Evolutionary conservation across 2,888 invertebrate species (phyloP), one percentile per base, ranked within the genome.

Genomic region (Nomada ferruginata): DNA sequence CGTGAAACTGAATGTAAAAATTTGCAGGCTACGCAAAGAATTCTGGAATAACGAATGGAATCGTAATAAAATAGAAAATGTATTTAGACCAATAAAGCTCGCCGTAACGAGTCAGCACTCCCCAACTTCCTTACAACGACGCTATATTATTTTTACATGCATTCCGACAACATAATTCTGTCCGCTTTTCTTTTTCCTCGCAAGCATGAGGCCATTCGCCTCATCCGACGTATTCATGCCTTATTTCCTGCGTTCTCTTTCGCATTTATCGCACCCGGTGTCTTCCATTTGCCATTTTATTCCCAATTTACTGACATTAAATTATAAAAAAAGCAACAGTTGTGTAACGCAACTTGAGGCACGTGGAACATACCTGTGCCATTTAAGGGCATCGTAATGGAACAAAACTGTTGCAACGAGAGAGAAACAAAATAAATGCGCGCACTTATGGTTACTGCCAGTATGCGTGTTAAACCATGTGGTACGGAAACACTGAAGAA

Each of bases 141-240:
- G 60, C 60, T 15, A 52, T 52, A 61, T 61, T 29, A 71, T 52
- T 60, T 71, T 71, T 71, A 59, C 70, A 47, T n/a, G 60, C 70
- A 71, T 70, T 60, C 60, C 70, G 55, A 18, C 68, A 18, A 23
- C 36, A 20, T 44, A 18, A 23, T 52, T 70, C n/a, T 47, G 29
- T 50, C 50, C 36, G 20, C 15, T 47, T 50, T 52, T 52, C 57
- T 23, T 47, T 29, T n/a, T 29, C 15, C 42, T 1, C 13, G 47
- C 59, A 0, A 7, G 18, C 44, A 13, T 15, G 47, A 18, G 18
- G 44, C 57, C 47, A 44, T 29, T 69, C 57, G 10, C 69, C 26
- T 69, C 47, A 59, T n/a, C 44, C 13, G n/a, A 26, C 44, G 1
- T 20, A 59, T 20, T 29, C 29, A 0, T 10, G 2, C 0, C 29